A percentile compares a stretch with the other conserved stretches of the same genome.
phyloP scores from a whole-genome alignment of 2,888 invertebrate species.

The Platerodrilus igneus region DNA sequence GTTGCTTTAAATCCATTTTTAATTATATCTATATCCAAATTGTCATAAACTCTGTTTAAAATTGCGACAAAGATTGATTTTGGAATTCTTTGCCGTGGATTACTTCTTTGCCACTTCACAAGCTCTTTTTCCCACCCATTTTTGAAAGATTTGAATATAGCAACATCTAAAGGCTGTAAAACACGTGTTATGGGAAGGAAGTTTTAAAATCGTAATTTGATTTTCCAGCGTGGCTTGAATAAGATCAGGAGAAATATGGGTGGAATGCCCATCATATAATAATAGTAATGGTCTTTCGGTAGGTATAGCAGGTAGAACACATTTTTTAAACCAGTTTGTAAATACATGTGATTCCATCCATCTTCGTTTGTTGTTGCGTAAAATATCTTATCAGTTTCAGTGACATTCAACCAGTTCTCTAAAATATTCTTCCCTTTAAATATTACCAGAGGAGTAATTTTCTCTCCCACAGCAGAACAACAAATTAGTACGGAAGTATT shows the following conservation, averaged over 20 bases:
- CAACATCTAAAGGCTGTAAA: too few species aligned
- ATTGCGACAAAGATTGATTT: too few species aligned
- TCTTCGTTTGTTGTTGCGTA: constrained; percentile 8
- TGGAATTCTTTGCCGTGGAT: too few species aligned
- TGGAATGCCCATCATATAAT: constrained; percentile 38
- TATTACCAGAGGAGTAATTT: constrained; percentile 14
- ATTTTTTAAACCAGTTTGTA: constrained; percentile 1
- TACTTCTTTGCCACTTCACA: too few species aligned
- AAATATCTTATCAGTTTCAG: neutral
- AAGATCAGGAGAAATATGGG: constrained; percentile 24
- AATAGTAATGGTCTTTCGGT: constrained; percentile 31
- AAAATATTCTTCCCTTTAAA: constrained; percentile 15
- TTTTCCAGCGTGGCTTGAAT: constrained; percentile 2
- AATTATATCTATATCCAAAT: too few species aligned
- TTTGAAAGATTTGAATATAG: too few species aligned
- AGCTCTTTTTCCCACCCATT: too few species aligned
- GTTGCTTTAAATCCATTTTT: too few species aligned
- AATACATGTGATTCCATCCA: constrained; percentile 9
- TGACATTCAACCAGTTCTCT: neutral
- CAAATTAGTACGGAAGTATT: constrained; percentile 16
- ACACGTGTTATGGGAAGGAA: constrained; percentile 14
- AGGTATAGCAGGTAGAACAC: neutral
- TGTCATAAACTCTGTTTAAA: too few species aligned
- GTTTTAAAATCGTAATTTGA: constrained; percentile 10
- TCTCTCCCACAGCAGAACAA: constrained; percentile 14